These are phyloP conservation scores for Nebria salina DNA, from an alignment of 2,888 invertebrate genomes.

Conservation along the genomic window DNA sequence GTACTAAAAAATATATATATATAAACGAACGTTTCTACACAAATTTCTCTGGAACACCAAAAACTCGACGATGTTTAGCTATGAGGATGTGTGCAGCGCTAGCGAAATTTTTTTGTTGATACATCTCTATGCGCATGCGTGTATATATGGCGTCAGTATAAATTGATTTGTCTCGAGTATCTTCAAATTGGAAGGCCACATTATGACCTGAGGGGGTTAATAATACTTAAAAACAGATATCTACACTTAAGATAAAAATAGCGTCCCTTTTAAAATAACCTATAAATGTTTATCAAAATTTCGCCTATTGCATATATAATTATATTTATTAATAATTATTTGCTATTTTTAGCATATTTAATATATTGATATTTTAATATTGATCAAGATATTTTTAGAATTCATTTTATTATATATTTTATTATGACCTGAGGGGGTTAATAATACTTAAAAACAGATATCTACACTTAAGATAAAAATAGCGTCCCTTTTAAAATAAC, in stretches of 20 bases:
- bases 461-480: not conserved
- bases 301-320: not conserved
- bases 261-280: not conserved
- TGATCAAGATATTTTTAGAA: too few relatives aligned
- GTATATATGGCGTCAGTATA: constrained; percentile 35
- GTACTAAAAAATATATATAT: not conserved
- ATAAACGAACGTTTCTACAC: constrained; percentile 9
- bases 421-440: constrained; percentile 30
- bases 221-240: constrained; percentile 9
- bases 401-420: too few relatives aligned
- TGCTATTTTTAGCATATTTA: too few relatives aligned
- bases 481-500: not conserved
- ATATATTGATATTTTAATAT: too few relatives aligned
- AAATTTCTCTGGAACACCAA: constrained; percentile 17
- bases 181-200: constrained; percentile 31
- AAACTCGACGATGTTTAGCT: constrained; percentile 15
- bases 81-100: not conserved
- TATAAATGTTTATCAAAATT: not conserved
- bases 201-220: constrained; percentile 32
- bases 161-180: constrained; percentile 39
- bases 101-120: constrained; percentile 14
- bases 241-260: not conserved
- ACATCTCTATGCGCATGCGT: constrained; percentile 20
- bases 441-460: constrained; percentile 12
- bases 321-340: not conserved